These are phyloP conservation scores for Agrenia bidenticulata DNA, from an alignment of 2,888 invertebrate species.

Conservation along the genomic window DNA sequence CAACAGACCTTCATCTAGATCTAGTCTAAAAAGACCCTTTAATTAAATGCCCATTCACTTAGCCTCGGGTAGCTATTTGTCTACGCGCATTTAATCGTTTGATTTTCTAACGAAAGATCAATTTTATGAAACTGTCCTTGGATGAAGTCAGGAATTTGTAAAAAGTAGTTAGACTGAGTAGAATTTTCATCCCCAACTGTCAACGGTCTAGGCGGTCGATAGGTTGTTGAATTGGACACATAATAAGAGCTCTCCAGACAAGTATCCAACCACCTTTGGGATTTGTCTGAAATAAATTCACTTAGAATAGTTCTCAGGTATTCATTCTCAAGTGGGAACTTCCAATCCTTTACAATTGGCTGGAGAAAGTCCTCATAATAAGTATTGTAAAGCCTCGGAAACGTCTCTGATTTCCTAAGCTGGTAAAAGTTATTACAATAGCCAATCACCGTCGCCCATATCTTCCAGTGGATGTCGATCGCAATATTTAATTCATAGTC, in stretches of 20 bases:
- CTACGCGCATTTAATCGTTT: background rate
- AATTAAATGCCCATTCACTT: no score
- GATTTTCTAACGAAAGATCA: background rate
- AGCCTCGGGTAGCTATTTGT: background rate
- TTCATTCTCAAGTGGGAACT: constrained; percentile 21
- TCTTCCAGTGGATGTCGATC: constrained; percentile 40
- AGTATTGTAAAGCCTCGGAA: constrained; percentile 33
- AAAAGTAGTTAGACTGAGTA: constrained; percentile 31
- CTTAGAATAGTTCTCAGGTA: constrained; percentile 24
- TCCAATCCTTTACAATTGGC: constrained; percentile 22
- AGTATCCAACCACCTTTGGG: constrained; percentile 29
- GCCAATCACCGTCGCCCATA: constrained; percentile 33
- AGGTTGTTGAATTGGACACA: constrained; percentile 18
- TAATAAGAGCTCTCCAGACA: constrained; percentile 36
- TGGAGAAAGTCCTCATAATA: constrained; percentile 33
- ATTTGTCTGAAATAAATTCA: constrained; percentile 19
- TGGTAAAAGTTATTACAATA: constrained; percentile 33
- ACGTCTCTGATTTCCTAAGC: constrained; percentile 30
- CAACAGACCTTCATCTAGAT: no score
- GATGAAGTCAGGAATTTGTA: constrained; percentile 20
- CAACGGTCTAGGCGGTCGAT: constrained; percentile 35
- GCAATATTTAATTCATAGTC: constrained; percentile 34
- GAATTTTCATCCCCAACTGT: background rate
- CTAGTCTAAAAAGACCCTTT: no score
- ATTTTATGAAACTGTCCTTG: background rate